Evolutionary conservation across 2,797 vertebrate species (phyloP), one percentile per base, ranked within the genome.

Genomic region (Brachyrhaphis roseni): DNA sequence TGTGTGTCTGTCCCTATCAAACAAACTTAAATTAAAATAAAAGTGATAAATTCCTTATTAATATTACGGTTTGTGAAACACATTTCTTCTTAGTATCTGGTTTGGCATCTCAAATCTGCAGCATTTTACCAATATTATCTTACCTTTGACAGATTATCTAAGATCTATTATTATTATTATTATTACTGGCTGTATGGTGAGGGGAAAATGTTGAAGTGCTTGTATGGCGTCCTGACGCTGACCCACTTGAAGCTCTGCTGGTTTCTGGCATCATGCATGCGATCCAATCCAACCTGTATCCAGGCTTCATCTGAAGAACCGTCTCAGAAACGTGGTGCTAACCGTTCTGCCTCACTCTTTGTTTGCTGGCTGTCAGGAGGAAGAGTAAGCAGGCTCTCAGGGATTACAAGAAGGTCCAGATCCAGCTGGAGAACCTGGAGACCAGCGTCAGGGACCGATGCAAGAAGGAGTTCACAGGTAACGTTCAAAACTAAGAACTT

Each of bases 351-450:
- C 20, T 43, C 26, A 0, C 68, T 79, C 39, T 79, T 1, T n/a
- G 12, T 43, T 28, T 81, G 41, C 36, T 53, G 11, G 70, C 62
- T 75, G 4, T 72, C 82, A 99, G 98, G 96, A 97, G 98, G 84
- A 99, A 99, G 93, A 99, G 98, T 90, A 99, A 99, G 83, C 98
- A 98, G 94, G 98, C 98, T 73, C 91, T 99, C 80, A 95, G 98
- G 82, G 98, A 99, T 92, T 99, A 99, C 87, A 99, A 99, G 95
- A 99, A 99, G 93, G 98, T 99, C 82, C 98, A 99, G 95, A 99
- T 99, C 89, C 98, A 99, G 78, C 91, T 99, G 90, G 98, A 99
- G 95, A 99, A 99, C 84, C 95, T 99, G 89, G 98, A 99, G 93
- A 99, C 98, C 7, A 99, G 98, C 0, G 98, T 99, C 85, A 96